These are phyloP conservation scores for Toxotes lorentzi DNA, from an alignment of 2,797 vertebrate genomes.

Conservation along the genomic window DNA sequence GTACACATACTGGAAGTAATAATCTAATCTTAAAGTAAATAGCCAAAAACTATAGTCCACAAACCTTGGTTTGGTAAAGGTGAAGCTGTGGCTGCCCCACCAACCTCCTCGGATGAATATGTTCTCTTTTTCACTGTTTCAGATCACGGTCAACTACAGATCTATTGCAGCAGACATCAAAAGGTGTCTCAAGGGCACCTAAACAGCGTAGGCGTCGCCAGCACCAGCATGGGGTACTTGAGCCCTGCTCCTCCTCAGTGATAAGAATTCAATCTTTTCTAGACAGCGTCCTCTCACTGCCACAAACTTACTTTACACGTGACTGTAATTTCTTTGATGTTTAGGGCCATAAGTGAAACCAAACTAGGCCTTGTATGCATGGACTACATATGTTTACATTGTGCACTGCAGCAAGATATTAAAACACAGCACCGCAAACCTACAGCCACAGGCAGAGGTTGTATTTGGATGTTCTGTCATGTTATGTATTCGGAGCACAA, in stretches of 20 bases:
- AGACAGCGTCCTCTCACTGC: background rate
- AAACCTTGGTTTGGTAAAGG: background rate
- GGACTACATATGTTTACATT: background rate
- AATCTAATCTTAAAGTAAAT: background rate
- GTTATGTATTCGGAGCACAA: background rate
- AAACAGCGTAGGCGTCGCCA: background rate
- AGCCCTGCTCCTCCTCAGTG: background rate
- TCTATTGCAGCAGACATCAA: background rate
- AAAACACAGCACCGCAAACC: background rate
- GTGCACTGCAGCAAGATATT: background rate
- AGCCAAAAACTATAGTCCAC: background rate
- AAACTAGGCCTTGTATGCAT: background rate
- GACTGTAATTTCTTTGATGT: background rate
- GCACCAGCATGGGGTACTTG: background rate
- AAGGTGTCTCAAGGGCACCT: background rate
- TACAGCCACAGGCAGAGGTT: conserved; percentile 1
- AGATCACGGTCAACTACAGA: background rate
- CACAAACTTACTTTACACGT: background rate
- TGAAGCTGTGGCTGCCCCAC: too few relatives aligned
- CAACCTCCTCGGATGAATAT: background rate
- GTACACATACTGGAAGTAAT: too few relatives aligned
- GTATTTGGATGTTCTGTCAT: background rate
- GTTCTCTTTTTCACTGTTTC: background rate
- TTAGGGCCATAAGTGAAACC: background rate
- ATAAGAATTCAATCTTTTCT: background rate